These are phyloP conservation scores for Cremastinae sp. DNA, from an alignment of 2,888 invertebrate species.

Conservation along the genomic window DNA sequence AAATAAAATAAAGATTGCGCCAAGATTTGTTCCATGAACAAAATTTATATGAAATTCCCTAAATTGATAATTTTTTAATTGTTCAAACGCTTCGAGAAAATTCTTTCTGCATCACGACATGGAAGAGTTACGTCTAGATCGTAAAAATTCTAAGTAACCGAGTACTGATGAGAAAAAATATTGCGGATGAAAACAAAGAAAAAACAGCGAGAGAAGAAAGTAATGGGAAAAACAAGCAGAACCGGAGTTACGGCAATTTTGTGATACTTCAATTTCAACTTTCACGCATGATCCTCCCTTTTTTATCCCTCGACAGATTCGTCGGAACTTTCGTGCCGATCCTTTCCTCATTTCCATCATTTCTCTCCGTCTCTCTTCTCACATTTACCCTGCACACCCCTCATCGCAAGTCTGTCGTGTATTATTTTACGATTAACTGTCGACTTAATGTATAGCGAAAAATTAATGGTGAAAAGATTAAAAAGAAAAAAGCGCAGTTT, in stretches of 20 bases:
- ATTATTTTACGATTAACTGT: constrained; percentile 77
- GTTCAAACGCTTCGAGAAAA: constrained; percentile 8
- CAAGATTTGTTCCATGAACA: constrained; percentile 61
- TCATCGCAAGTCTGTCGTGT: constrained; percentile 75
- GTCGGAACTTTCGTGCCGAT: constrained; percentile 1
- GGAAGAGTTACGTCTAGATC: constrained; percentile 53
- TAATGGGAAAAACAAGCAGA: constrained; percentile 50
- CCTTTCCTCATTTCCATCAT: background rate
- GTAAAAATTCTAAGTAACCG: constrained; percentile 25
- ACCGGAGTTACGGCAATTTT: constrained; percentile 73
- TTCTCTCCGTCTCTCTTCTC: constrained; percentile 53
- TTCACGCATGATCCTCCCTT: constrained; percentile 56
- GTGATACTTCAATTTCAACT: constrained; percentile 75
- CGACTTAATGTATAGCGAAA: constrained; percentile 78
- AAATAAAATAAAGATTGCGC: too few relatives aligned
- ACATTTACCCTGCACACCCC: constrained; percentile 53
- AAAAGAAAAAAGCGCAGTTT: constrained; percentile 68
- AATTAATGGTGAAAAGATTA: constrained; percentile 77
- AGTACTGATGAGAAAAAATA: constrained; percentile 47
- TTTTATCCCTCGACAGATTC: background rate
- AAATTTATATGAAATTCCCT: constrained; percentile 44
- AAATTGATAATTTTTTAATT: constrained; percentile 21
- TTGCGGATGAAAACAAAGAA: constrained; percentile 42
- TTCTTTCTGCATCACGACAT: constrained; percentile 53
- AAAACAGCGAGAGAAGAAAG: too few relatives aligned